Evolutionary conservation across 2,888 invertebrate species (phyloP), one percentile per base, ranked within the genome.

Genomic region (Steromphala cineraria): DNA sequence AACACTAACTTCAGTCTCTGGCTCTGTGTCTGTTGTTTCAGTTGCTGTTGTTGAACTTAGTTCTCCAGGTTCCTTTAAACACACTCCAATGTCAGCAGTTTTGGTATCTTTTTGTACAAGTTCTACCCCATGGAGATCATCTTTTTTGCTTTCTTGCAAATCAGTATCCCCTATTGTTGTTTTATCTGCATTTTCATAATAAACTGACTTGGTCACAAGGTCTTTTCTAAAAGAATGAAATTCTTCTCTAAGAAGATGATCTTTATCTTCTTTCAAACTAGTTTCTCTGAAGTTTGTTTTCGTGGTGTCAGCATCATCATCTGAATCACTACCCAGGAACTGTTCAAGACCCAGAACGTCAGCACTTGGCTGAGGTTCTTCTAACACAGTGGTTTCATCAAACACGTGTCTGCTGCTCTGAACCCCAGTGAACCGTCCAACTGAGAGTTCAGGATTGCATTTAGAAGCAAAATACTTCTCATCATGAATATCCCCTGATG

Each of bases 311-410:
- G 53, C 15, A n/a, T 78, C 24, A n/a, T 53, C 31, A n/a, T 78
- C 78, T 40, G 17, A 24, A 62, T 56, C 56, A 53, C 67, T 53
- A n/a, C 19, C 17, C 15, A 71, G 28, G 19, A 31, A 79, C 15
- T 52, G 46, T 2, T 79, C 79, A 21, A 79, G 53, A 53, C 79
- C 79, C 4, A 79, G n/a, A 13, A 79, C 71, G 67, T 78, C 78
- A 19, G 40, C 67, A 62, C 62, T 78, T 5, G 52, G 56, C 19
- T 40, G n/a, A 56, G 31, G 53, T 8, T 31, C 17, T 21, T 62
- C 40, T n/a, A 40, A 36, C 19, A 40, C 77, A 28, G 53, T 36
- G n/a, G 40, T 78, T 21, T 40, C 78, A 46, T 78, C 78, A 62
- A 36, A 75, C 40, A 52, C 75, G 24, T 75, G 75, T 19, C 24